Base-by-base conservation (phyloP, 2,113 vertebrate species). In the Baryphthengus martii region DNA sequence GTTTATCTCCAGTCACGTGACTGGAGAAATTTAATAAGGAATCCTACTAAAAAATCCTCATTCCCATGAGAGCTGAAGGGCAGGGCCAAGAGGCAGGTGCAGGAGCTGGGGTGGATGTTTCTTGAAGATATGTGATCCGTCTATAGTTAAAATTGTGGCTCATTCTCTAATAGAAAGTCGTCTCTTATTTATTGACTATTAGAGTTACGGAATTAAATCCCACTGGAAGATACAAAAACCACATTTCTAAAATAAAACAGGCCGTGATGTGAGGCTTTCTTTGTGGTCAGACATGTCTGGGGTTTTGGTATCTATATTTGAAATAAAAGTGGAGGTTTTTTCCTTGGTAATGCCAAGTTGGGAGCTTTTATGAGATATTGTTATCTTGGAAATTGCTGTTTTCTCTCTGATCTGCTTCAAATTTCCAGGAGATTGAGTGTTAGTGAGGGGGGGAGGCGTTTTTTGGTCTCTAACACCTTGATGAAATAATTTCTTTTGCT, bases 211-310 rank as follows among this genome's bases (percentile, higher is more conserved):
- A n/a, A 39, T 33, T n/a, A 35, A 40, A 56, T 62, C 31, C 25
- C 13, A 4, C 37, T 17, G 2, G 24, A 14, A 23, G 42, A 26
- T 50, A 10, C 7, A 35, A 65, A 73, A 75, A 21, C 40, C 14
- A 0, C 0, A 0, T 20, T 7, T 17, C 44, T 72, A 11, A 65
- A 78, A 10, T n/a, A 23, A 42, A 1, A 2, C 1, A 39, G 50
- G 45, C 35, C 5, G 1, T 5, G 39, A 29, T 16, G n/a, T 37
- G 63, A 62, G 33, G 5, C 56, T 44, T 72, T 80, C 31, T 56
- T 71, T 49, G 9, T 70, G 37, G 40, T 39, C 56, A 67, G n/a
- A n/a, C n/a, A n/a, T n/a, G n/a, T n/a, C n/a, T n/a, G n/a, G 56
- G 19, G 7, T 12, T 73, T 68, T 63, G 9, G 2, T 25, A 23